phyloP scores from a whole-genome alignment of 2,113 vertebrate genomes.

The Irena cyanogastra region DNA sequence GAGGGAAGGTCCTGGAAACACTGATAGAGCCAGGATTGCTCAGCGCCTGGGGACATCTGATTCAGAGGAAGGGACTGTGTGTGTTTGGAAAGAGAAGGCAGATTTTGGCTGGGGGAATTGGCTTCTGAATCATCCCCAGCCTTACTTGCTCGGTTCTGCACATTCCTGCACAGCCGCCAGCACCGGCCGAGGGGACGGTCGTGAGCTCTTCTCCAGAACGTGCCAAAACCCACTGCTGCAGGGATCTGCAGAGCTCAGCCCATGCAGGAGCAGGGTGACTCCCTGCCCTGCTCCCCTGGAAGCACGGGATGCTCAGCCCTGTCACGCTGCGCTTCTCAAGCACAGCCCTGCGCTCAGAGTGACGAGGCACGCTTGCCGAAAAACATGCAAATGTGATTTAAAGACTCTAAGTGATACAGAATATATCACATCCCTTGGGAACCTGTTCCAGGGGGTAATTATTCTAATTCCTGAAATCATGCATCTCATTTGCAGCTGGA shows the following conservation, averaged over 20 bases:
- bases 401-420: slow-evolving; percentile 55
- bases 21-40: slow-evolving; percentile 56
- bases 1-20: slow-evolving; percentile 61
- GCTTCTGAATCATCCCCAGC: background rate
- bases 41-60: slow-evolving; percentile 56
- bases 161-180: background rate
- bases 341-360: background rate
- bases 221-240: background rate
- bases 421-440: slow-evolving; percentile 51
- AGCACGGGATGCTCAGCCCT: background rate
- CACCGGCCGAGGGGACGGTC: fast-evolving
- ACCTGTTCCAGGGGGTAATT: slow-evolving; percentile 53
- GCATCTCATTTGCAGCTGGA: slow-evolving; percentile 50
- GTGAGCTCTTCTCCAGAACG: fast-evolving
- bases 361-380: background rate
- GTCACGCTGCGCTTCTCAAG: background rate
- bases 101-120: background rate
- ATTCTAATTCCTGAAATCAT: slow-evolving; percentile 61
- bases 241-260: background rate
- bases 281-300: background rate
- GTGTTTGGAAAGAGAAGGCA: background rate
- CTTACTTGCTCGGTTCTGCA: background rate
- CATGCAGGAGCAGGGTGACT: fast-evolving
- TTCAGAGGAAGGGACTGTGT: background rate
- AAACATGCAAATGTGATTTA: slow-evolving; percentile 61